These are phyloP conservation scores for Athetis lepigone DNA, from an alignment of 2,888 invertebrate genomes.

Conservation along the genomic window DNA sequence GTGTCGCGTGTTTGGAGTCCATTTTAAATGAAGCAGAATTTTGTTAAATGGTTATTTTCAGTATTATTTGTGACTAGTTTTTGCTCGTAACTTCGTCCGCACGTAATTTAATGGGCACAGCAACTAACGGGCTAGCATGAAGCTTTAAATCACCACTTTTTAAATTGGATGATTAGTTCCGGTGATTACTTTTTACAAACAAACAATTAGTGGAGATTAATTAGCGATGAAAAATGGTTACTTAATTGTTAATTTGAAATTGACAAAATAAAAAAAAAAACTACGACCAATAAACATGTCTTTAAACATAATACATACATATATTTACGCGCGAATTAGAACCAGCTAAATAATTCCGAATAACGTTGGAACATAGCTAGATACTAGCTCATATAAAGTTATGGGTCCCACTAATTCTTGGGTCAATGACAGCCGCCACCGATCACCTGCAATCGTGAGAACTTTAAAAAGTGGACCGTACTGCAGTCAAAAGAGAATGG, in stretches of 20 bases:
- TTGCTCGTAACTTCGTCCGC: too few relatives aligned
- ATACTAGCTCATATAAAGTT: conserved; percentile 43
- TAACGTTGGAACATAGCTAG: conserved; percentile 25
- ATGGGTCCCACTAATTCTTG: conserved; percentile 57
- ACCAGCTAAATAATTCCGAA: conserved; percentile 32
- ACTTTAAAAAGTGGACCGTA: conserved; percentile 48
- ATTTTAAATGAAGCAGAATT: conserved; percentile 17
- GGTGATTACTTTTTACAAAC: too few relatives aligned
- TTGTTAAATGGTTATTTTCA: conserved; percentile 14
- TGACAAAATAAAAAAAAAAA: conserved; percentile 13
- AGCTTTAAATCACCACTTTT: too few relatives aligned
- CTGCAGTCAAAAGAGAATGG: conserved; percentile 60
- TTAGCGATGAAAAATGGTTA: neutral
- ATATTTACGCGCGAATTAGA: conserved; percentile 24
- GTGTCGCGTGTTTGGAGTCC: conserved; percentile 5
- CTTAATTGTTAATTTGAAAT: neutral
- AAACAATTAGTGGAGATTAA: neutral
- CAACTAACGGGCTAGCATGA: too few relatives aligned
- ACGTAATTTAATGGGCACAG: too few relatives aligned
- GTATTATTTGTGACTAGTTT: conserved; percentile 1
- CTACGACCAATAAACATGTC: conserved; percentile 22
- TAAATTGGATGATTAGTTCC: too few relatives aligned
- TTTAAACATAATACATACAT: neutral
- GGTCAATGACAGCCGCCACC: conserved; percentile 70
- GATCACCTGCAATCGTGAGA: conserved; percentile 66